These are phyloP conservation scores for Fabriciana adippe DNA, from an alignment of 2,888 invertebrate genomes.

Conservation along the genomic window DNA sequence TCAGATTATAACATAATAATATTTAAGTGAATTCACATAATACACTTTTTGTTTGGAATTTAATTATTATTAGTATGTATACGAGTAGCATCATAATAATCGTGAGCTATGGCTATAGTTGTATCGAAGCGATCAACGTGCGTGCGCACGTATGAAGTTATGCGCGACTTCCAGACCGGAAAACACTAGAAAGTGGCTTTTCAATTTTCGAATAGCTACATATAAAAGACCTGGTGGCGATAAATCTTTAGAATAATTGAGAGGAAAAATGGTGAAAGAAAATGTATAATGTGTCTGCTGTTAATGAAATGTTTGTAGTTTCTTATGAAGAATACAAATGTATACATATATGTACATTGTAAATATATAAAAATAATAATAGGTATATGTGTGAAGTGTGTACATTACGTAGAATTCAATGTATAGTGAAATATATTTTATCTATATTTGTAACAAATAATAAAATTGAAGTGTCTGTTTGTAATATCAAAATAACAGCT, in stretches of 20 bases:
- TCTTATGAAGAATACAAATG: neutral
- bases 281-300: neutral
- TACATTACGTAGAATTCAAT: too few species aligned
- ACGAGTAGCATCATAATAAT: conserved; percentile 22
- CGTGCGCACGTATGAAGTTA: conserved; percentile 53
- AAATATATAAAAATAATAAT: too few species aligned
- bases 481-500: too few species aligned
- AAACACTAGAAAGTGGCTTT: conserved; percentile 82
- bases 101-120: conserved; percentile 33
- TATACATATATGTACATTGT: too few species aligned
- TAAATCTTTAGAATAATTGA: conserved; percentile 32
- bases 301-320: conserved; percentile 5
- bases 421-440: too few species aligned
- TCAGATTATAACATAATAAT: too few species aligned
- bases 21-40: too few species aligned
- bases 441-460: too few species aligned
- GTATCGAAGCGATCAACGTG: conserved; percentile 29
- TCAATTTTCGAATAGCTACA: conserved; percentile 80
- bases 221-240: conserved; percentile 48
- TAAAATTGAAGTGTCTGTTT: too few species aligned
- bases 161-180: conserved; percentile 79
- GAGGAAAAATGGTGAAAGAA: conserved; percentile 25
- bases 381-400: too few species aligned
- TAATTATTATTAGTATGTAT: too few species aligned
- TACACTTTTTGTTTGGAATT: too few species aligned